Evolutionary conservation across 2,888 invertebrate species (phyloP), one percentile per base, ranked within the genome.

Genomic region (Lasioglossum zephyrum): DNA sequence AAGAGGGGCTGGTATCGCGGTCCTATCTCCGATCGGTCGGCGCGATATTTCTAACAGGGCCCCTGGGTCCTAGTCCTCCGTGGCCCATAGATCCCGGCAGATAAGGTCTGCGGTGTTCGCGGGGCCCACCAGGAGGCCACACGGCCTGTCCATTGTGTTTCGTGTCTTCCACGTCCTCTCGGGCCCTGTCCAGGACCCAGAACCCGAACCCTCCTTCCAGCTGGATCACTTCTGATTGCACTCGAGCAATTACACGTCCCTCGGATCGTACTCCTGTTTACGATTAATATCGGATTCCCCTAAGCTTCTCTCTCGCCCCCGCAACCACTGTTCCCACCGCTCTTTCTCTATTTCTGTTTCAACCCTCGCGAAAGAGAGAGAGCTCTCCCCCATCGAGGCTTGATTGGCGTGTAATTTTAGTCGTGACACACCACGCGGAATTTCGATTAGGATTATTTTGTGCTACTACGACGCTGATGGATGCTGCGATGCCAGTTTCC

Each of bases 1-100:
- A 92, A 92, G 91, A 90, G 87, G 88, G 88, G 81, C 57, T 86
- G 88, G 91, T 95, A 95, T 95, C 95, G 92, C 66, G 87, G 91
- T 89, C 86, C 94, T 92, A 95, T 95, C 95, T 92, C 85, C 91
- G 95, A 95, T 95, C 93, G 92, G 92, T 79, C 89, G 87, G 84
- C 75, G 88, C 92, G 95, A 95, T 94, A 94, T 93, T 94, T 94
- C 93, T 93, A 95, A 95, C 94, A 95, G 94, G 92, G 92, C 93
- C 93, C 90, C 91, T 87, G 92, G 93, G 91, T 92, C 92, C 92
- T 92, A 92, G 92, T 91, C 91, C 91, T 91, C 90, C 91, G 69
- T 87, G 86, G 87, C 89, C 91, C 91, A 90, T 91, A 94, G 94
- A 94, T 94, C 92, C 87, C 80, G 81, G 76, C 85, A 87, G 94